Evolutionary conservation across 2,113 vertebrate species (phyloP).

Genomic region (Aplodontia rufa): DNA sequence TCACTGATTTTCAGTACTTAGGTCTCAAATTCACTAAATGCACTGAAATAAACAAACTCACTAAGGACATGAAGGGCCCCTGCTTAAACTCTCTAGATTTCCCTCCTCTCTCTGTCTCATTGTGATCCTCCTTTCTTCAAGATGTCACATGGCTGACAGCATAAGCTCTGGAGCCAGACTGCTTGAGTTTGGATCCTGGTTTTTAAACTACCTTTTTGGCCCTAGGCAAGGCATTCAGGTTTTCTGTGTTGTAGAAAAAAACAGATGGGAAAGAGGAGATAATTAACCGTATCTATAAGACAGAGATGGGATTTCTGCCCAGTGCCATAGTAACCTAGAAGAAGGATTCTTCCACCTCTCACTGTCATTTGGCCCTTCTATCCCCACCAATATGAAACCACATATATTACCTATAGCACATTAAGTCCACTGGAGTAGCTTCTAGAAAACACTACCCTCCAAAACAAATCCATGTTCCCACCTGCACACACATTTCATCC

Average conservation of each 20-base stretch:
- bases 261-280: not conserved
- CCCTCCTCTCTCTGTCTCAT: not conserved
- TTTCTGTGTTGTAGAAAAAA: not conserved
- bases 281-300: not conserved
- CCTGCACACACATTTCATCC: not conserved
- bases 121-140: not conserved
- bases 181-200: not conserved
- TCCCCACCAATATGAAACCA: not conserved
- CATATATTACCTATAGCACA: not conserved
- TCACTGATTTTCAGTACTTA: not conserved
- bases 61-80: not conserved
- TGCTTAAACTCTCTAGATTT: not conserved
- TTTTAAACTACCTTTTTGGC: not conserved
- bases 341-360: not conserved
- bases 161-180: not conserved
- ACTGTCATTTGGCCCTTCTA: not conserved
- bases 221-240: not conserved
- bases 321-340: not conserved
- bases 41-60: not conserved
- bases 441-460: slow-evolving; percentile 15
- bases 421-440: not conserved
- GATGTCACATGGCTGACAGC: not conserved
- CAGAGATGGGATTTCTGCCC: not conserved
- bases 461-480: not conserved
- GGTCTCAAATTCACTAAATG: not conserved